Evolutionary conservation across 2,113 vertebrate species (phyloP).

Genomic region (Cyanocitta stelleri): DNA sequence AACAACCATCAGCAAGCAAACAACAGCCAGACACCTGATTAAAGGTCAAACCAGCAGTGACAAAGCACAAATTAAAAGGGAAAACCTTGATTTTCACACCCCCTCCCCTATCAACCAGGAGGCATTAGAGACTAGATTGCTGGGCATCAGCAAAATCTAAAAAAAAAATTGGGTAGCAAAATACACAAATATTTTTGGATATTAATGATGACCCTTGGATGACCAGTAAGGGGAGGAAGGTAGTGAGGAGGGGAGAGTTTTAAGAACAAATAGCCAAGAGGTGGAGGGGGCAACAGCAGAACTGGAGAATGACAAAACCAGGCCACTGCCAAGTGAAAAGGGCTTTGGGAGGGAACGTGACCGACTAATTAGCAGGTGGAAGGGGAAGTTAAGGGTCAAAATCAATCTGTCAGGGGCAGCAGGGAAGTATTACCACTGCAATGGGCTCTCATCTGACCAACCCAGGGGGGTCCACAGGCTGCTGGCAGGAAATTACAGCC

Average conservation of each 20-base stretch:
- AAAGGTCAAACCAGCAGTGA: slow-evolving; percentile 30
- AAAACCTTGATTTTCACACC: neutral
- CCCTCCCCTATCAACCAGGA: neutral
- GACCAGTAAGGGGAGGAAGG: neutral
- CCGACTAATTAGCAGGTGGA: slow-evolving; percentile 25
- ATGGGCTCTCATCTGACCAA: neutral
- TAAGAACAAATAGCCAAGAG: neutral
- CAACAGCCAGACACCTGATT: slow-evolving; percentile 26
- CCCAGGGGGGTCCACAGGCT: neutral
- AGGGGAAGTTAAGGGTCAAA: neutral
- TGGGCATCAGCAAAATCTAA: neutral
- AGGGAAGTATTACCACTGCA: neutral
- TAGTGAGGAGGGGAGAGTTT: neutral
- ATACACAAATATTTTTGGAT: neutral
- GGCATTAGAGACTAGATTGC: neutral
- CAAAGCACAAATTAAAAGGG: slow-evolving; percentile 33
- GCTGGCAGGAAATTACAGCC: neutral
- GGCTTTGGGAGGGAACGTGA: neutral
- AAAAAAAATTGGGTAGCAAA: neutral
- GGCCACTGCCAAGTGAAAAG: neutral
- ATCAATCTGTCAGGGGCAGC: neutral
- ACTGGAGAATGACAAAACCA: slow-evolving; percentile 15
- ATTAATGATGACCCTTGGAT: neutral
- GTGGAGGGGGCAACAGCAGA: neutral
- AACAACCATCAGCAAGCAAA: slow-evolving; percentile 33